phyloP scores from a whole-genome alignment of 2,888 invertebrate genomes.

The Synanthedon andrenaeformis region DNA sequence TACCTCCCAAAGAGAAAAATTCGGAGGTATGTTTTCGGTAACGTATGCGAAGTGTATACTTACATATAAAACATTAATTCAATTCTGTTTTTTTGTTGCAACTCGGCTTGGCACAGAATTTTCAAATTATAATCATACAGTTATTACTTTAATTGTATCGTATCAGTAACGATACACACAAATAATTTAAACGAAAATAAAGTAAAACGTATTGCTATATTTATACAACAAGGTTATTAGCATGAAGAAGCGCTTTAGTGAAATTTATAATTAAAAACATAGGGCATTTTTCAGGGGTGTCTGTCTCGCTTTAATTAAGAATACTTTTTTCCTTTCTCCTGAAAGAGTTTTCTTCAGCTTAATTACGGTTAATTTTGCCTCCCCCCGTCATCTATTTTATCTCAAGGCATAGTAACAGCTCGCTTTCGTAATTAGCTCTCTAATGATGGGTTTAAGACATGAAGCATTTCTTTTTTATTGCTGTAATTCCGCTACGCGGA shows the following conservation, averaged over 20 bases:
- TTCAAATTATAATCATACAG: no score
- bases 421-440: constrained; percentile 30
- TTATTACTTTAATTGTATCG: no score
- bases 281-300: constrained; percentile 38
- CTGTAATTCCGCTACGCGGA: constrained; percentile 11
- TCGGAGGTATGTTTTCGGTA: not conserved
- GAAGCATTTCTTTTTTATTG: constrained; percentile 19
- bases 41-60: no score
- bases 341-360: constrained; percentile 46
- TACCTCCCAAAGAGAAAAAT: constrained; percentile 11
- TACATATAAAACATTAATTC: no score
- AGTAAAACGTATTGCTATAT: constrained; percentile 1
- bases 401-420: constrained; percentile 26
- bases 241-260: constrained; percentile 14
- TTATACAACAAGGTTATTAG: constrained; percentile 15
- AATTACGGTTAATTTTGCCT: constrained; percentile 46
- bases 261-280: constrained; percentile 47
- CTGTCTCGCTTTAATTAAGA: constrained; percentile 50
- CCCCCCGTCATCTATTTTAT: constrained; percentile 39
- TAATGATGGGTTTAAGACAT: constrained; percentile 26
- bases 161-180: not conserved
- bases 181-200: not conserved
- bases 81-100: no score
- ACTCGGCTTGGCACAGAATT: no score
- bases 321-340: constrained; percentile 36